phyloP scores from a whole-genome alignment of 2,113 vertebrate genomes.

The Thunnus thynnus region DNA sequence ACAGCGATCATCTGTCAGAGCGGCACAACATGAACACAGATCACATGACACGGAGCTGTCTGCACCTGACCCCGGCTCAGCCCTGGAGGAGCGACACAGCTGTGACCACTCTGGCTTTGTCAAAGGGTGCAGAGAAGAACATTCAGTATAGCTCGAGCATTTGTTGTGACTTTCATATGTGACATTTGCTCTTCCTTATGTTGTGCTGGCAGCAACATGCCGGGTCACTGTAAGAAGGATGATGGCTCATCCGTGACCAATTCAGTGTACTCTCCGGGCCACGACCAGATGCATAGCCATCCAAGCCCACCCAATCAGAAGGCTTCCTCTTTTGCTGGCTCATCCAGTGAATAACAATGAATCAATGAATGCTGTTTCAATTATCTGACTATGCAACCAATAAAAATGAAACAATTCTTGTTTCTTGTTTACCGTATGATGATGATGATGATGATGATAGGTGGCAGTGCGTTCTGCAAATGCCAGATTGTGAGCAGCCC shows the following conservation, averaged over 20 bases:
- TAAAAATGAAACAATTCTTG: too few species aligned
- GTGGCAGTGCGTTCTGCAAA: too few species aligned
- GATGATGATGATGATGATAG: too few species aligned
- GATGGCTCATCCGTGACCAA: neutral
- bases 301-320: too few species aligned
- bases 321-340: too few species aligned
- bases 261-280: neutral
- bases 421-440: too few species aligned
- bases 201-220: neutral
- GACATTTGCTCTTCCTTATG: constrained; percentile 4
- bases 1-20: constrained; percentile 10
- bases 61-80: constrained; percentile 6
- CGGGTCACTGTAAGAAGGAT: neutral
- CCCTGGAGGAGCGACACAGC: neutral
- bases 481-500: too few species aligned
- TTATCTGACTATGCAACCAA: too few species aligned
- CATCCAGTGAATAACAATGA: too few species aligned
- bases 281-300: too few species aligned
- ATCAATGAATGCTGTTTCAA: too few species aligned
- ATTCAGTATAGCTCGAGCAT: neutral
- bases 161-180: neutral
- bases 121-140: neutral
- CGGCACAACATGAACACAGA: neutral
- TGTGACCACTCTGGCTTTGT: neutral
- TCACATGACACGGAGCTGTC: constrained; percentile 20